These are phyloP conservation scores for Oreochromis mossambicus DNA, from an alignment of 2,797 vertebrate genomes.

Conservation along the genomic window DNA sequence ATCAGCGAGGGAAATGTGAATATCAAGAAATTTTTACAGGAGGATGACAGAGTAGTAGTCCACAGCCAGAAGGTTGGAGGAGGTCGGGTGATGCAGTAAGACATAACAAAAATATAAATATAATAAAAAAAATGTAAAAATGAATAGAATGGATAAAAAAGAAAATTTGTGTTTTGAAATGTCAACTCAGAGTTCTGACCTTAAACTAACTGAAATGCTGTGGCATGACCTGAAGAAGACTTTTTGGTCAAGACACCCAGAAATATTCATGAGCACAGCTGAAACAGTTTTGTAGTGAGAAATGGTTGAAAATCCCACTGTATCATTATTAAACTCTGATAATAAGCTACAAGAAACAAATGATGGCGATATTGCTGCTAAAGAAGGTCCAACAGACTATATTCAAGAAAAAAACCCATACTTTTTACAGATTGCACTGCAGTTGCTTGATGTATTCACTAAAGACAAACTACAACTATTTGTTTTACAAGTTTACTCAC, in stretches of 20 bases:
- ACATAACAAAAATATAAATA: background rate
- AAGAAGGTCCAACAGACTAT: background rate
- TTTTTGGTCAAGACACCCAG: background rate
- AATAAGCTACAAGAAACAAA: background rate
- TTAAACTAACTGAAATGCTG: background rate
- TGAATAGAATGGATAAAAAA: background rate
- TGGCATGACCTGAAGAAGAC: background rate
- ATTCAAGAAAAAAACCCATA: background rate
- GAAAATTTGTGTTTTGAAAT: background rate
- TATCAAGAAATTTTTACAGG: background rate
- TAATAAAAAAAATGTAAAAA: background rate
- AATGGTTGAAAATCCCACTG: background rate
- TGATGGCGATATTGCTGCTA: background rate
- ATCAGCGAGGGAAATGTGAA: background rate
- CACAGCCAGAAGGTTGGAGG: background rate
- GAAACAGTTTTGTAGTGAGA: background rate
- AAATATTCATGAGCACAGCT: background rate
- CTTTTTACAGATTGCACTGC: background rate
- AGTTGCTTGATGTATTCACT: background rate
- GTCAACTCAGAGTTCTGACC: background rate
- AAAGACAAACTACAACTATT: background rate
- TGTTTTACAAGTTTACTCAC: background rate
- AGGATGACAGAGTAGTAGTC: background rate
- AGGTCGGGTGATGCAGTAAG: background rate
- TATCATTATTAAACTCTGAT: background rate